phyloP scores from a whole-genome alignment of 2,113 vertebrate genomes.

The Globicephala melas region DNA sequence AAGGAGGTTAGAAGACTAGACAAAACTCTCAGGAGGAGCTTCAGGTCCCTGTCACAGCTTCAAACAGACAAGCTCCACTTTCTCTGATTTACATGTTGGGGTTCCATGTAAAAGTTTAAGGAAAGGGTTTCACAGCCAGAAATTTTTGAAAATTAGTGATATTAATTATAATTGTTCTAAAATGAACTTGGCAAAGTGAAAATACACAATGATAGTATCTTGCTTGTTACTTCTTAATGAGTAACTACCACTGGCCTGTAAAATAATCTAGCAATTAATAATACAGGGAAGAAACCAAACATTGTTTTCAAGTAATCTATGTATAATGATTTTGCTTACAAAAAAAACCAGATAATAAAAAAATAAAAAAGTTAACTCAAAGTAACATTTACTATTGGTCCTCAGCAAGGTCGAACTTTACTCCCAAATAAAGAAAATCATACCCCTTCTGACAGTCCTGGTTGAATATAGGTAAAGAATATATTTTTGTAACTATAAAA shows the following conservation, averaged over 20 bases:
- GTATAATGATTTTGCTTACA: not conserved
- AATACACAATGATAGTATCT: not conserved
- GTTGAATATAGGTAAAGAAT: not conserved
- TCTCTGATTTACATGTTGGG: not conserved
- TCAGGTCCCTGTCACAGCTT: not conserved
- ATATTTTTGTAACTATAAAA: not conserved
- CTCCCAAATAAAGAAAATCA: not conserved
- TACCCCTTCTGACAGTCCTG: not conserved
- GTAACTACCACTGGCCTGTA: not conserved
- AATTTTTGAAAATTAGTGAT: not conserved
- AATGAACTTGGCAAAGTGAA: constrained; percentile 15
- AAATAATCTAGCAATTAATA: not conserved
- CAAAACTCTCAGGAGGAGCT: not conserved
- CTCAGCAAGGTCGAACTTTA: not conserved
- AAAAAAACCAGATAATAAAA: not conserved
- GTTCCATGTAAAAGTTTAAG: not conserved
- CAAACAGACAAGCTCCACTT: not conserved
- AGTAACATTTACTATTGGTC: not conserved
- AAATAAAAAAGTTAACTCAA: not conserved
- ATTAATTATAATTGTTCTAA: constrained; percentile 3
- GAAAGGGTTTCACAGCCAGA: not conserved
- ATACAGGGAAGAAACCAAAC: not conserved
- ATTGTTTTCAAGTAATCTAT: not conserved
- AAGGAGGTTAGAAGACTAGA: not conserved
- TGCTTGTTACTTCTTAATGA: constrained; percentile 19